Base-by-base conservation (phyloP, 2,797 vertebrate genomes). In the Sebastes reedi region DNA sequence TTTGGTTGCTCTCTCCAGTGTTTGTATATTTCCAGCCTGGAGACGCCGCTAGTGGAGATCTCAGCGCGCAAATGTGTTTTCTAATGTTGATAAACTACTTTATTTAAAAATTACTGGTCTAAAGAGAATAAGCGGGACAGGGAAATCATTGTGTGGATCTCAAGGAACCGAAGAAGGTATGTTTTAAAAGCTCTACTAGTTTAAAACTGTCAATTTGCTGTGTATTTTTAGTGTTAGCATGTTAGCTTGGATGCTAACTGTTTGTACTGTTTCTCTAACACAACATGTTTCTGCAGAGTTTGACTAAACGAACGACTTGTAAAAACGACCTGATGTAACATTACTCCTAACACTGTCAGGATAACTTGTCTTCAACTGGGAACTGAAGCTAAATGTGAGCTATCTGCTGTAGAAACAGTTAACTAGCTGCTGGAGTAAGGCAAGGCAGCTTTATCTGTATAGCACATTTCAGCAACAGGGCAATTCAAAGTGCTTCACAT, bases 61-160 rank as follows among this genome's bases (percentile, higher is more conserved):
- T 95, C 94, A 95, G 94, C 95, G 96, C 95, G 95, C 94, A 95
- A 95, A 95, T 95, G 95, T 92, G 75, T 90, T 83, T 91, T 86
- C 75, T 80, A 87, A 92, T 86, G 83, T 88, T 91, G 65, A 83
- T 70, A 87, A 92, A 92, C 87, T 27, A 80, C 85, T 85, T 64
- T n/a, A 80, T 94, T 95, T 93, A 93, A 87, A 94, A 87, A 59
- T n/a, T 80, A 85, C 67, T 27, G 82, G 22, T 18, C 56, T 42
- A 39, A 39, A 39, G 0, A 39, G 56, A 69, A 80, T 18, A 67
- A 69, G 68, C 69, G 77, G 66, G 32, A 22, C 5, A 27, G 14
- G 14, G 52, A 71, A 32, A 73, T 18, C 39, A 60, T 7, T 18
- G 76, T 75, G 86, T 78, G 88, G 72, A 67, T 39, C 20, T 62